These are phyloP conservation scores for Seira sanloemensis DNA, from an alignment of 2,888 invertebrate genomes.

Conservation along the genomic window DNA sequence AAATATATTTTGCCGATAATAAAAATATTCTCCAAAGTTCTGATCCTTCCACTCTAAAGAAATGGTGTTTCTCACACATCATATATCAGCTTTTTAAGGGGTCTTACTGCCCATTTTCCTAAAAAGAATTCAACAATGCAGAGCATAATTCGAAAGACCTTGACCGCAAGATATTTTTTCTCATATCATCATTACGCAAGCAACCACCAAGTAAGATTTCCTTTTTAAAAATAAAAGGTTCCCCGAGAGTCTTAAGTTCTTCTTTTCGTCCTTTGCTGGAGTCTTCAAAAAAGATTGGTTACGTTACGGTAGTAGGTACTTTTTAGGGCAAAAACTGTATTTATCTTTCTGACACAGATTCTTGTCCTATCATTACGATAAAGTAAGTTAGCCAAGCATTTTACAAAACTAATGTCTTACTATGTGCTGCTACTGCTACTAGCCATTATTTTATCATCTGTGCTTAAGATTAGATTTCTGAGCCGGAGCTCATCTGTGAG, in stretches of 20 bases:
- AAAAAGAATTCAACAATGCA: neutral
- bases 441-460: too few relatives aligned
- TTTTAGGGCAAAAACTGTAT: neutral
- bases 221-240: conserved; percentile 61
- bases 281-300: neutral
- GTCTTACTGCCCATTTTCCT: conserved; percentile 10
- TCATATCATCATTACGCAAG: conserved; percentile 61
- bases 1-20: too few relatives aligned
- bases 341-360: conserved; percentile 55
- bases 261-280: conserved; percentile 38
- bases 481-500: too few relatives aligned
- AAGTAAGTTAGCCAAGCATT: too few relatives aligned
- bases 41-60: too few relatives aligned
- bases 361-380: conserved; percentile 32
- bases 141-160: conserved; percentile 56
- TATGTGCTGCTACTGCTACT: too few relatives aligned
- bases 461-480: too few relatives aligned
- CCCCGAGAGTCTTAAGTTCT: too few relatives aligned
- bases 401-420: neutral
- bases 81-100: too few relatives aligned
- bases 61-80: too few relatives aligned
- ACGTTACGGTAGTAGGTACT: conserved; percentile 33
- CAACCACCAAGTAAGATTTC: conserved; percentile 48
- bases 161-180: conserved; percentile 63
- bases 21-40: too few relatives aligned